phyloP scores from a whole-genome alignment of 2,888 invertebrate species.

The Tetragnatha montana region DNA sequence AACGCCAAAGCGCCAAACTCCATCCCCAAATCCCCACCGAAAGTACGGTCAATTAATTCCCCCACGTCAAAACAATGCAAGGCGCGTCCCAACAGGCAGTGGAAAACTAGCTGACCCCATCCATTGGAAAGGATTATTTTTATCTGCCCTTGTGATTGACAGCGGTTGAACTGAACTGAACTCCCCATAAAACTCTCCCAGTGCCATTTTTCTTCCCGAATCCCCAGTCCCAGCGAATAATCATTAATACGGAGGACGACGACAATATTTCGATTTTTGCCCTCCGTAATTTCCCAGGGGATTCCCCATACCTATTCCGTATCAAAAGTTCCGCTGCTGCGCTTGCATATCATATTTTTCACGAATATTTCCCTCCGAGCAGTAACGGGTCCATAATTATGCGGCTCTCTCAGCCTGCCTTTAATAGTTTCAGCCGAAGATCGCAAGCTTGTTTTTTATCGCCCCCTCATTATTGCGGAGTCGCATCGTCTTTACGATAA shows the following conservation, averaged over 20 bases:
- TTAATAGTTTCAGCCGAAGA: conserved; percentile 1
- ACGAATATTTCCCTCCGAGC: conserved; percentile 24
- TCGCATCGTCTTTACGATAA: conserved; percentile 45
- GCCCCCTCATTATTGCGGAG: conserved; percentile 20
- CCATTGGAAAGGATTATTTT: not conserved
- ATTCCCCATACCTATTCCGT: conserved; percentile 35
- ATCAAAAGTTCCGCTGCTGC: conserved; percentile 49
- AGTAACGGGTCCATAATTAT: conserved; percentile 41
- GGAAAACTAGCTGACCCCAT: no score
- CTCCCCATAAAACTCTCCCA: conserved; percentile 55
- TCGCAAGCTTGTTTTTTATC: conserved; percentile 5
- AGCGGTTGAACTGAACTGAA: conserved; percentile 28
- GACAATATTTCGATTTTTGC: conserved; percentile 62
- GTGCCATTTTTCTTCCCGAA: conserved; percentile 44
- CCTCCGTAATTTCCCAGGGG: conserved; percentile 61
- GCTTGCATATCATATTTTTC: conserved; percentile 41
- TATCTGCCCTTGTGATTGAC: conserved; percentile 48
- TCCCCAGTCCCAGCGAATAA: conserved; percentile 44
- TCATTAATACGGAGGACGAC: conserved; percentile 67
- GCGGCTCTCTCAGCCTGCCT: conserved; percentile 3
- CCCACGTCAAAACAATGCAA: no score
- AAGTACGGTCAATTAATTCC: no score
- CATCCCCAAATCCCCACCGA: no score
- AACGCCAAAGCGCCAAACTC: no score
- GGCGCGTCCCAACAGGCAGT: no score